Conservation (phyloP, 1,140 invertebrate genomes). For the Sycophila sp. region DNA sequence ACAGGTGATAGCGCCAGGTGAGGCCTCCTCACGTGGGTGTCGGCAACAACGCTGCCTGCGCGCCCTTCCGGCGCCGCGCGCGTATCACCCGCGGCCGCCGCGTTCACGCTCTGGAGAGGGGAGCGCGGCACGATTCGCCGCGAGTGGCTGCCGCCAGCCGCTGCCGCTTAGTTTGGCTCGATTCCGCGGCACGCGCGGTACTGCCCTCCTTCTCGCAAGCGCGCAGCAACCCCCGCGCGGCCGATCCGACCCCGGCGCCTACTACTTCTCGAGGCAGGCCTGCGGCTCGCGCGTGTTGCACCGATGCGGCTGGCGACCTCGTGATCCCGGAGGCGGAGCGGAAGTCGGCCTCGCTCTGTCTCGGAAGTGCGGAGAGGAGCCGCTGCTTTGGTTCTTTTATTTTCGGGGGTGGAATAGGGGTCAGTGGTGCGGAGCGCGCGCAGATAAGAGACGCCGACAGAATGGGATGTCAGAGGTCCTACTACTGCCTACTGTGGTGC, state of each 20-base stretch:
- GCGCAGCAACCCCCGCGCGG: neutral
- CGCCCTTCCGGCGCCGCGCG: too few relatives aligned
- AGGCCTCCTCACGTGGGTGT: too few relatives aligned
- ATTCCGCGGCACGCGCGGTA: slow-evolving; percentile 45
- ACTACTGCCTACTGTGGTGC: slow-evolving; percentile 19
- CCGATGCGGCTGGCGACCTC: neutral
- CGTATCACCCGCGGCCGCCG: too few relatives aligned
- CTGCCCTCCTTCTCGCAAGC: neutral
- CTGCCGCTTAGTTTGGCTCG: slow-evolving; percentile 46
- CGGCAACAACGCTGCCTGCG: too few relatives aligned
- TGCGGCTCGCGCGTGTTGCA: too few relatives aligned
- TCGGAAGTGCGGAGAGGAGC: neutral
- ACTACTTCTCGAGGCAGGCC: too few relatives aligned
- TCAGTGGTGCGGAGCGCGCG: too few relatives aligned
- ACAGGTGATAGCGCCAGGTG: too few relatives aligned
- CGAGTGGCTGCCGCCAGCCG: neutral
- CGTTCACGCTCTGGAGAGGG: too few relatives aligned
- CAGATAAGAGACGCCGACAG: neutral
- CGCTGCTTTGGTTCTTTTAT: too few relatives aligned
- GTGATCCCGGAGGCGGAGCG: neutral
- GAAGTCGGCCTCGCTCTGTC: neutral
- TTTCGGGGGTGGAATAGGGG: too few relatives aligned
- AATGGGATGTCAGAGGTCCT: slow-evolving; percentile 30
- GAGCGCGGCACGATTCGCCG: slow-evolving; percentile 29
- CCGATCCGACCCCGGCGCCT: too few relatives aligned